Conservation (phyloP, 2,888 invertebrate genomes). For the Notocelia uddmanniana region DNA sequence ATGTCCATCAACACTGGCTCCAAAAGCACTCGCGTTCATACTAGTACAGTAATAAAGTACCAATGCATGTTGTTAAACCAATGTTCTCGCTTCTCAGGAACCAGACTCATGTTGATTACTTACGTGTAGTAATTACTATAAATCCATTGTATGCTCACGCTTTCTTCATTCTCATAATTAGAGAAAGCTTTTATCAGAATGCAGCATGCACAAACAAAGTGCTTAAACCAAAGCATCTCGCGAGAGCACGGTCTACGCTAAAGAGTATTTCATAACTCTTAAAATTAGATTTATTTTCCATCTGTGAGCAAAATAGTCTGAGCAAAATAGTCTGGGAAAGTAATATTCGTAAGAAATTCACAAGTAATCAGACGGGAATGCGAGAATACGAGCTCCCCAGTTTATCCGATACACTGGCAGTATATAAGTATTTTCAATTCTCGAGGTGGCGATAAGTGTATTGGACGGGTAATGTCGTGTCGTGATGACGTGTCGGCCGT, state of each 20-base stretch:
- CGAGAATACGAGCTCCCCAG: conserved; percentile 12
- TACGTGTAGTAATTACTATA: conserved; percentile 21
- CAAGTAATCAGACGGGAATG: conserved; percentile 27
- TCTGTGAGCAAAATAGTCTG: conserved; percentile 12
- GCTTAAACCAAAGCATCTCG: background rate
- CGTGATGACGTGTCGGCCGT: conserved; percentile 15
- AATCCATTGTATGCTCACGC: conserved; percentile 10
- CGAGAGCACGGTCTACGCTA: conserved; percentile 1
- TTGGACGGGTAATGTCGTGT: conserved; percentile 21
- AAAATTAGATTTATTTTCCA: conserved; percentile 29
- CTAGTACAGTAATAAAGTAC: background rate
- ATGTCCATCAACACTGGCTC: background rate
- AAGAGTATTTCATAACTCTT: conserved; percentile 7
- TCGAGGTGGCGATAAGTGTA: conserved; percentile 33
- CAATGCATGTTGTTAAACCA: background rate
- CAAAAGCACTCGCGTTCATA: background rate
- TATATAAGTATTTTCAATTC: conserved; percentile 13
- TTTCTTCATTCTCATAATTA: conserved; percentile 6
- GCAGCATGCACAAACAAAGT: background rate
- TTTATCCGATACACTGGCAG: background rate
- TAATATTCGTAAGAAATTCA: conserved; percentile 22
- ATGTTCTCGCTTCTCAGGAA: background rate
- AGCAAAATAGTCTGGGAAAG: conserved; percentile 7
- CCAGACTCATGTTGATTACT: background rate
- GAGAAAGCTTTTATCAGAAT: conserved; percentile 32